phyloP scores from a whole-genome alignment of 1,140 invertebrate species.

The Melitaea cinxia region DNA sequence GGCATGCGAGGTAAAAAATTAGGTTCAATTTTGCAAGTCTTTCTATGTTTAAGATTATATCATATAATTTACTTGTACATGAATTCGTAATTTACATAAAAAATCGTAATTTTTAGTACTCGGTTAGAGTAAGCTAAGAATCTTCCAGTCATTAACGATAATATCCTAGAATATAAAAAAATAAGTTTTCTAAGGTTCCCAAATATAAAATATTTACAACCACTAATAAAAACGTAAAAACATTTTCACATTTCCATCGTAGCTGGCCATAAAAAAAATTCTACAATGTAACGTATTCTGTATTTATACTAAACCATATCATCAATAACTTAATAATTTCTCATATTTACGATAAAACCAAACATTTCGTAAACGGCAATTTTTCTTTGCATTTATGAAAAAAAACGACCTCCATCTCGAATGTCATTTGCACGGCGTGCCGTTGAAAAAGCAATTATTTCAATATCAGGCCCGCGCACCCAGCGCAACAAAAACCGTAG shows the following conservation, averaged over 20 bases:
- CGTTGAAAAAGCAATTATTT: slow-evolving; percentile 81
- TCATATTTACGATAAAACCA: slow-evolving; percentile 43
- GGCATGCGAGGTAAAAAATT: not conserved
- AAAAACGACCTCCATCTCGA: slow-evolving; percentile 80
- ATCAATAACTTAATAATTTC: not conserved
- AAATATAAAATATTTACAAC: too few relatives aligned
- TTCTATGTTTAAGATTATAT: not conserved
- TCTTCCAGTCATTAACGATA: too few relatives aligned
- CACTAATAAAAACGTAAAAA: too few relatives aligned
- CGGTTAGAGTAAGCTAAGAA: too few relatives aligned
- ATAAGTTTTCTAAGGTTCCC: too few relatives aligned
- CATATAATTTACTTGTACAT: too few relatives aligned
- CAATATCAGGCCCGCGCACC: slow-evolving; percentile 76
- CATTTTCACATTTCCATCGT: too few relatives aligned
- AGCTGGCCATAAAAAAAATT: too few relatives aligned
- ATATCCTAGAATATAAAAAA: too few relatives aligned
- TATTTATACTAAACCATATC: not conserved
- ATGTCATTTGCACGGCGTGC: slow-evolving; percentile 81
- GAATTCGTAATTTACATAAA: too few relatives aligned
- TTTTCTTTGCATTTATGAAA: slow-evolving; percentile 64
- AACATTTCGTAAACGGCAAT: slow-evolving; percentile 72
- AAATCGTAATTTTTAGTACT: too few relatives aligned
- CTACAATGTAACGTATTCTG: too few relatives aligned
- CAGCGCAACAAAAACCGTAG: slow-evolving; percentile 65
- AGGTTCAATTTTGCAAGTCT: not conserved